Percentiles rank a stretch among this genome's conserved stretches.
These are phyloP conservation scores for Leptogaster cylindrica DNA, from an alignment of 2,888 invertebrate genomes.

Conservation along the genomic window DNA sequence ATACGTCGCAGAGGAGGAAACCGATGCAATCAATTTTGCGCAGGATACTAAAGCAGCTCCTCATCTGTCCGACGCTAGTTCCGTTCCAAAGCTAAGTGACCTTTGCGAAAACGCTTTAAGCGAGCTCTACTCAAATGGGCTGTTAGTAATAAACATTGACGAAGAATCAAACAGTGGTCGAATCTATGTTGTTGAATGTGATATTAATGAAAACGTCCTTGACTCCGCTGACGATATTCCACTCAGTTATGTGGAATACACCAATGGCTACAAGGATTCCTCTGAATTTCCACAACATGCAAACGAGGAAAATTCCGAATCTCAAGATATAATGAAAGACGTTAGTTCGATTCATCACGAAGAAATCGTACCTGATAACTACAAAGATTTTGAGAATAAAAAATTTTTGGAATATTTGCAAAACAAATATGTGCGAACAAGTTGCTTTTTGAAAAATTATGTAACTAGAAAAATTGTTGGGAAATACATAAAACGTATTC, in stretches of 20 bases:
- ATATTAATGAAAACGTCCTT: slow-evolving; percentile 60
- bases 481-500: slow-evolving; percentile 48
- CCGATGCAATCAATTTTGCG: background rate
- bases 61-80: background rate
- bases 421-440: slow-evolving; percentile 58
- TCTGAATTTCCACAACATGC: too few species aligned
- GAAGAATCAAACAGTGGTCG: slow-evolving; percentile 38
- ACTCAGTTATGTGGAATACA: background rate
- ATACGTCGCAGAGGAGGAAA: background rate
- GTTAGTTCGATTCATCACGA: slow-evolving; percentile 55
- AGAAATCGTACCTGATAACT: slow-evolving; percentile 58
- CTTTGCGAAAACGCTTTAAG: slow-evolving; percentile 63
- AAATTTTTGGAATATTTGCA: slow-evolving; percentile 59
- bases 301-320: background rate
- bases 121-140: slow-evolving; percentile 56
- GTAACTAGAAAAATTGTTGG: slow-evolving; percentile 58
- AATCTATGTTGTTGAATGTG: slow-evolving; percentile 60
- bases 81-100: slow-evolving; percentile 62
- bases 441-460: slow-evolving; percentile 55
- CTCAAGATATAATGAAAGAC: slow-evolving; percentile 22
- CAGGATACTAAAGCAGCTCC: background rate
- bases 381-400: slow-evolving; percentile 53
- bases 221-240: slow-evolving; percentile 50
- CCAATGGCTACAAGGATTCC: background rate
- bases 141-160: slow-evolving; percentile 28